Evolutionary conservation across 2,888 invertebrate species (phyloP).

Genomic region (Cosmia trapezina): DNA sequence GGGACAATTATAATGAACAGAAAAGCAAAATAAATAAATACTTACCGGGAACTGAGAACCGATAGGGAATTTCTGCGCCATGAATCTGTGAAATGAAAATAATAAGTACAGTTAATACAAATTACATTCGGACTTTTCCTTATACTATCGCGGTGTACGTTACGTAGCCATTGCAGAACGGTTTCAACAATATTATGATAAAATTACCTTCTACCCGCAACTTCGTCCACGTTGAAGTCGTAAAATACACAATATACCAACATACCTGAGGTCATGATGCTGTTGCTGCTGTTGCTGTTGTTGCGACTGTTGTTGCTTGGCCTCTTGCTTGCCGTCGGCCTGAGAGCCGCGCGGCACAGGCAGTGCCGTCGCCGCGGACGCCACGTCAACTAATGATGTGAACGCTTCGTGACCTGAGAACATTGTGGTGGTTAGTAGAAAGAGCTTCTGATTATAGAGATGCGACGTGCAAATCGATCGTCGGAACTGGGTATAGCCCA

Average conservation of each 20-base stretch:
- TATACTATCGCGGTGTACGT: constrained; percentile 18
- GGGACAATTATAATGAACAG: no score
- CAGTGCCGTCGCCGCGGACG: constrained; percentile 96
- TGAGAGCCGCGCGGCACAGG: constrained; percentile 93
- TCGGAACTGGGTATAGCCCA: no score
- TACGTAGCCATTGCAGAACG: neutral
- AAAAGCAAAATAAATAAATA: constrained; percentile 17
- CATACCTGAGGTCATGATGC: constrained; percentile 67
- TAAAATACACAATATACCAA: no score
- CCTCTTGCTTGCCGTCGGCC: constrained; percentile 72
- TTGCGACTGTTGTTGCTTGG: constrained; percentile 77
- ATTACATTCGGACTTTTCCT: constrained; percentile 34
- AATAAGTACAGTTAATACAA: constrained; percentile 27
- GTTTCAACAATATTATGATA: neutral
- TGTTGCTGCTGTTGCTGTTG: constrained; percentile 75
- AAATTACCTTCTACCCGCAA: no score
- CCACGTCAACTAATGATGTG: constrained; percentile 96
- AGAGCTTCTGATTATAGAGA: no score
- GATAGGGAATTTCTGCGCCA: constrained; percentile 81
- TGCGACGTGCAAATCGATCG: no score
- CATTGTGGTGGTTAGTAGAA: neutral
- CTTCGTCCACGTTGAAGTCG: no score
- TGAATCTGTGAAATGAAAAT: constrained; percentile 66
- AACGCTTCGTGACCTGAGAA: constrained; percentile 95
- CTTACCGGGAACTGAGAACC: constrained; percentile 75